Evolutionary conservation across 1,140 invertebrate genomes (phyloP).

Genomic region (Gryon sp.): DNA sequence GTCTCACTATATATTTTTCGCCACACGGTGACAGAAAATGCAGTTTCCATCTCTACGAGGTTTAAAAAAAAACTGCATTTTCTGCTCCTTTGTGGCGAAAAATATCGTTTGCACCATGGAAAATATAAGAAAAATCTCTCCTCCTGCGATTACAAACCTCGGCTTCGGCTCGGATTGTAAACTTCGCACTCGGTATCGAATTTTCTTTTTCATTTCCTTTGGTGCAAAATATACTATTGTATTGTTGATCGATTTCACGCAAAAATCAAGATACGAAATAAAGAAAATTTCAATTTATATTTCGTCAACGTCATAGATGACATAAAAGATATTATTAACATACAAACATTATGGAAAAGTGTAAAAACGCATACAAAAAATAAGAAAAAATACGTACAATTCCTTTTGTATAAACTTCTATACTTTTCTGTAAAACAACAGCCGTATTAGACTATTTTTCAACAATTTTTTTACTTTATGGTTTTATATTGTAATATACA

Average conservation of each 20-base stretch:
- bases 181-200: too few relatives aligned
- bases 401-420: constrained; percentile 49
- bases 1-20: constrained; percentile 27
- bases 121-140: too few relatives aligned
- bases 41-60: too few relatives aligned
- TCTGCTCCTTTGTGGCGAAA: too few relatives aligned
- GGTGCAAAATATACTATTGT: too few relatives aligned
- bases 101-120: too few relatives aligned
- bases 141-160: too few relatives aligned
- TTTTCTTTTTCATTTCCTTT: too few relatives aligned
- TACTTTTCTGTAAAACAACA: constrained; percentile 45
- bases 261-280: not conserved
- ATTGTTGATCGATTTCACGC: constrained; percentile 17
- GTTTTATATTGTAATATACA: constrained; percentile 58
- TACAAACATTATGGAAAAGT: constrained; percentile 35
- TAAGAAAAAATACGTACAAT: constrained; percentile 24
- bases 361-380: constrained; percentile 41
- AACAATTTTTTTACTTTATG: constrained; percentile 57
- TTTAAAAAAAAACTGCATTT: too few relatives aligned
- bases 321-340: constrained; percentile 9
- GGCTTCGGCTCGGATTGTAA: too few relatives aligned
- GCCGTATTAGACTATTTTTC: constrained; percentile 45
- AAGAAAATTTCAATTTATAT: constrained; percentile 24
- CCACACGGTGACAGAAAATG: constrained; percentile 9
- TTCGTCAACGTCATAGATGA: constrained; percentile 28